Evolutionary conservation across 2,888 invertebrate genomes (phyloP), one percentile per base, ranked within the genome.

Genomic region (Sminthurinus aureus): DNA sequence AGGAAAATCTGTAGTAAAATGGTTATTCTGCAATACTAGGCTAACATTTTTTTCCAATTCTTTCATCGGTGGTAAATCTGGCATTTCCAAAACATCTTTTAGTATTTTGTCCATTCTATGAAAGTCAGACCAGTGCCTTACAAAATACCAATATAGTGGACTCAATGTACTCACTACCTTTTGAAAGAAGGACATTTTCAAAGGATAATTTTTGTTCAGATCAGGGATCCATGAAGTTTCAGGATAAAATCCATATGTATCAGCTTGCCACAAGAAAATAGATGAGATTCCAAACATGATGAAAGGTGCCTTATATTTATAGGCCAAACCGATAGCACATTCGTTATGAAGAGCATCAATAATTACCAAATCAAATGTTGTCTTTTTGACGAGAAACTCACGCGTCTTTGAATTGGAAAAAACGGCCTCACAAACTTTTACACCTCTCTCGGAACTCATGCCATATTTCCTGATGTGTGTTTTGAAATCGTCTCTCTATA

Each of bases 1-100:
- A 6, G 87, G 26, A 58, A 84, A 85, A 18, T 88, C 88, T n/a
- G 85, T 86, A 18, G 85, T 84, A 58, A 81, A 86, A 83, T 88
- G 87, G 12, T 84, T 84, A 58, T 87, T 87, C 0, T 64, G 52
- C 3, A 88, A 75, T 51, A 87, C 67, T 0, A 88, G 82, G 78
- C 82, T 85, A 0, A 74, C 58, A 4, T 84, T 79, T n/a, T 78
- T 78, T 12, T 87, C 86, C 67, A 87, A 11, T 67, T 87, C 86
- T 15, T 64, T 67, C 26, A 88, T 13, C 12, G 86, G 50, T 13
- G 87, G 87, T 84, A 87, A 80, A 50, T 81, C 20, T 11, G 83
- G 79, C 11, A 86, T 24, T 12, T 86, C 67, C 15, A 88, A 66
- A 9, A 75, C 81, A 13, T 84, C 58, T 18, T 80, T 67, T 4